Percentiles rank a stretch among this genome's conserved stretches.
phyloP scores from a whole-genome alignment of 2,113 vertebrate species.

The Pteruthius melanotis region DNA sequence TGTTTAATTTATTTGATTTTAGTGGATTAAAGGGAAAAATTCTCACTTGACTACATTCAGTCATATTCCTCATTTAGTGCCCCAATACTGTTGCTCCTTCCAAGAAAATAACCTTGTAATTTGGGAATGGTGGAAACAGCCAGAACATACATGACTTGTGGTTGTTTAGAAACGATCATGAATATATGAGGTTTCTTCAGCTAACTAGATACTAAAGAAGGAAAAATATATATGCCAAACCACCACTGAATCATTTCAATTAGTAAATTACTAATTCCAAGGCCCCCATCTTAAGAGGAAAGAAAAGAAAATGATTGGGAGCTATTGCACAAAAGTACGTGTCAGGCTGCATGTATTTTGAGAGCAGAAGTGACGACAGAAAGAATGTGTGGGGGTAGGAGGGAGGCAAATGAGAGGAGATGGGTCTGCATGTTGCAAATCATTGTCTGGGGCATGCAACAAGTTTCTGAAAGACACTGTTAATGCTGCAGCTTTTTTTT shows the following conservation, averaged over 20 bases:
- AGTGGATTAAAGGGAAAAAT: conserved; percentile 50
- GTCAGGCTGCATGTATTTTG: not conserved
- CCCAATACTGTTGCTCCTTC: not conserved
- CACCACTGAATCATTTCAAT: conserved; percentile 36
- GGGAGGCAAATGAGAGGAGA: not conserved
- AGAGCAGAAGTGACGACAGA: not conserved
- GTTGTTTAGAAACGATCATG: not conserved
- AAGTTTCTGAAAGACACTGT: not conserved
- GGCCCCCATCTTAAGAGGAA: not conserved
- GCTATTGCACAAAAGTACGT: not conserved
- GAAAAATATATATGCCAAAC: conserved; percentile 22
- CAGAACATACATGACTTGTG: conserved; percentile 41
- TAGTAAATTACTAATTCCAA: conserved; percentile 3
- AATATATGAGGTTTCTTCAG: conserved; percentile 52
- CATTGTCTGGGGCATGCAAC: not conserved
- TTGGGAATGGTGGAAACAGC: not conserved
- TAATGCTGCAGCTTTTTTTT: not conserved
- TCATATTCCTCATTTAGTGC: conserved; percentile 20
- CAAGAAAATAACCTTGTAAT: conserved; percentile 20
- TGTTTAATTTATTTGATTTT: conserved; percentile 73
- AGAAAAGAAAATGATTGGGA: not conserved
- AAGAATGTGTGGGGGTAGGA: not conserved
- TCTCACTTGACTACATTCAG: conserved; percentile 7
- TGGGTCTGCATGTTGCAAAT: not conserved
- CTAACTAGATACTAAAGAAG: conserved; percentile 43